Base-by-base conservation (phyloP, 2,113 vertebrate genomes). In the Oxyura jamaicensis region DNA sequence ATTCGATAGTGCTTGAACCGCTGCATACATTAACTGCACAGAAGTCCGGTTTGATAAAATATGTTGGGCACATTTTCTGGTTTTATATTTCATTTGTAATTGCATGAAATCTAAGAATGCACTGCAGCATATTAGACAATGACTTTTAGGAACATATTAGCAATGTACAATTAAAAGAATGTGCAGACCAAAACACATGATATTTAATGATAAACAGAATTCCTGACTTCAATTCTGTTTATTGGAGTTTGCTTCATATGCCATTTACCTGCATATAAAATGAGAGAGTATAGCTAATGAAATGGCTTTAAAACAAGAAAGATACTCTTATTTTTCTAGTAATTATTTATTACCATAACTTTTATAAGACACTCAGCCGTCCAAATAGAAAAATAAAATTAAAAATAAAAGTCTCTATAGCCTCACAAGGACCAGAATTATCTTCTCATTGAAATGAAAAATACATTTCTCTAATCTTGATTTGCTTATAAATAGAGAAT, bases 1-100 rank as follows among this genome's bases (percentile, higher is more conserved):
- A 98, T 98, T 98, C 95, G 96, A 98, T 97, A 97, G 97, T 91
- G 93, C 97, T 97, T 90, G 90, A 97, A 97, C 97, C 94, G 93
- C 97, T 97, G 98, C 97, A 98, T 98, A 98, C 82, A 98, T 98
- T 98, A 98, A 90, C 96, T 83, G 81, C 96, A 96, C 82, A 87
- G 83, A 78, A 96, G 94, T 88, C 90, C 77, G 73, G 23, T 85
- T 93, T 88, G 95, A 95, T 91, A 91, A 96, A 95, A 96, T 86
- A 89, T 23, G 75, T 4, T 76, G 95, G 93, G 78, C 83, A 88
- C 58, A 86, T 93, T 96, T 96, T 91, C 95, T 94, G 95, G 78
- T 88, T 94, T 94, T 96, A 75, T 4, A 85, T 95, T 97, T 96
- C 96, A 81, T 91, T 96, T 94, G 86, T 36, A 71, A 83, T 68